phyloP scores from a whole-genome alignment of 2,888 invertebrate genomes.

The Pyrrhosoma nymphula region DNA sequence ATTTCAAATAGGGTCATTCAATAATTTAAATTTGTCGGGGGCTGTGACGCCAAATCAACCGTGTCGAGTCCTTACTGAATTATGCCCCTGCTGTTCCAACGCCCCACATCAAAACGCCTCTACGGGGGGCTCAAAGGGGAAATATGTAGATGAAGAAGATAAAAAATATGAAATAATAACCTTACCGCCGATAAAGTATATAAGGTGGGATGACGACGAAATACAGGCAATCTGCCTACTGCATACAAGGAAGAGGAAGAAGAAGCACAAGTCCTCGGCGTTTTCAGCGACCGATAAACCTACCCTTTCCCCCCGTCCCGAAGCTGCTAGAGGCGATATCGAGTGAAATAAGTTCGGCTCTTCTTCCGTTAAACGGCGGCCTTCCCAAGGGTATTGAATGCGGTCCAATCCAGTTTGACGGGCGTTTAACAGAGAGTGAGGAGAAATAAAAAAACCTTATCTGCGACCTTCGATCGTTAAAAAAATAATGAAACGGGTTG shows the following conservation, averaged over 20 bases:
- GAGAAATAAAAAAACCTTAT: not conserved
- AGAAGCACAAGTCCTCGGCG: not conserved
- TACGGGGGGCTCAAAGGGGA: too few species aligned
- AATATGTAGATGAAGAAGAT: too few species aligned
- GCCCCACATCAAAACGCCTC: too few species aligned
- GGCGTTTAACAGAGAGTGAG: not conserved
- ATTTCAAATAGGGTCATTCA: too few species aligned
- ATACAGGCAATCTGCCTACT: too few species aligned
- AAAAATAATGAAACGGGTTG: not conserved
- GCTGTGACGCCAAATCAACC: too few species aligned
- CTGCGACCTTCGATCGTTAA: not conserved
- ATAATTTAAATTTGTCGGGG: too few species aligned
- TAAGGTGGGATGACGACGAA: too few species aligned
- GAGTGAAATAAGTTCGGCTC: not conserved
- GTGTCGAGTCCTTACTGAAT: too few species aligned
- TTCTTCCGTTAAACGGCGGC: not conserved
- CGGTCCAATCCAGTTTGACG: not conserved
- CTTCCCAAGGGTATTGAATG: not conserved
- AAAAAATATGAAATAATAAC: too few species aligned
- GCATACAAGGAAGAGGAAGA: too few species aligned
- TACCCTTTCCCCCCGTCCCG: not conserved
- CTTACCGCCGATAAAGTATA: not conserved
- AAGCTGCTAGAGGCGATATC: not conserved
- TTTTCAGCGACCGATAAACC: slow-evolving; percentile 10
- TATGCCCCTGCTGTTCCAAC: too few species aligned